Conservation (phyloP, 2,888 invertebrate genomes). For the Eretmocerus hayati region DNA sequence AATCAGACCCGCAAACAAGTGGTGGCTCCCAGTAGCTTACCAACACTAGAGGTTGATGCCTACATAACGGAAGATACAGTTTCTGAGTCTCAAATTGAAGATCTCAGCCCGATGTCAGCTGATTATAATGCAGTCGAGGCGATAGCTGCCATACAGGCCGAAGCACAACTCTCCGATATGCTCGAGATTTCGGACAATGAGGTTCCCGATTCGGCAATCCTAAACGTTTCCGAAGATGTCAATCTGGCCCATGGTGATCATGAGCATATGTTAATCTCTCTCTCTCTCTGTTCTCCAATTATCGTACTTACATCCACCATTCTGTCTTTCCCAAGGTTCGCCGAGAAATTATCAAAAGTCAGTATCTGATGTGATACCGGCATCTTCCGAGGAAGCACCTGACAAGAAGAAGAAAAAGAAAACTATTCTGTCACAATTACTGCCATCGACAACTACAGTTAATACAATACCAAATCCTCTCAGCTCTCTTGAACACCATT, state of each 20-base stretch:
- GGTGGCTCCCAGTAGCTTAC: slow-evolving; percentile 25
- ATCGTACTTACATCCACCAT: background rate
- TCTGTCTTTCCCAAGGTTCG: slow-evolving; percentile 15
- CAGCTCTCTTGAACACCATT: slow-evolving; percentile 62
- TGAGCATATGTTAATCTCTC: no score
- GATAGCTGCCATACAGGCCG: slow-evolving; percentile 29
- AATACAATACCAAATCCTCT: slow-evolving; percentile 55
- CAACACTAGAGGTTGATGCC: slow-evolving; percentile 34
- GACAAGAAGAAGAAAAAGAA: slow-evolving; percentile 57
- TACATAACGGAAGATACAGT: slow-evolving; percentile 42
- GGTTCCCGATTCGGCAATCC: slow-evolving; percentile 15
- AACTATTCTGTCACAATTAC: slow-evolving; percentile 60
- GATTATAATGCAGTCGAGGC: slow-evolving; percentile 43
- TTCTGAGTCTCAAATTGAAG: slow-evolving; percentile 43
- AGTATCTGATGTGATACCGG: slow-evolving; percentile 5
- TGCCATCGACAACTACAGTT: slow-evolving; percentile 51
- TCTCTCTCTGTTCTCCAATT: background rate
- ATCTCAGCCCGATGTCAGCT: slow-evolving; percentile 41
- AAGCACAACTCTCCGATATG: background rate
- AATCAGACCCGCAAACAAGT: slow-evolving; percentile 31
- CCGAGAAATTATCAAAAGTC: slow-evolving; percentile 15
- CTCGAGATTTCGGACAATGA: slow-evolving; percentile 39
- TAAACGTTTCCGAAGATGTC: slow-evolving; percentile 36
- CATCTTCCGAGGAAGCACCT: slow-evolving; percentile 41
- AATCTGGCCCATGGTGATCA: slow-evolving; percentile 32